A percentile compares a stretch with the other conserved stretches of the same genome.
Evolutionary conservation across 1,140 invertebrate genomes (phyloP).

Genomic region (Heliconius nattereri): DNA sequence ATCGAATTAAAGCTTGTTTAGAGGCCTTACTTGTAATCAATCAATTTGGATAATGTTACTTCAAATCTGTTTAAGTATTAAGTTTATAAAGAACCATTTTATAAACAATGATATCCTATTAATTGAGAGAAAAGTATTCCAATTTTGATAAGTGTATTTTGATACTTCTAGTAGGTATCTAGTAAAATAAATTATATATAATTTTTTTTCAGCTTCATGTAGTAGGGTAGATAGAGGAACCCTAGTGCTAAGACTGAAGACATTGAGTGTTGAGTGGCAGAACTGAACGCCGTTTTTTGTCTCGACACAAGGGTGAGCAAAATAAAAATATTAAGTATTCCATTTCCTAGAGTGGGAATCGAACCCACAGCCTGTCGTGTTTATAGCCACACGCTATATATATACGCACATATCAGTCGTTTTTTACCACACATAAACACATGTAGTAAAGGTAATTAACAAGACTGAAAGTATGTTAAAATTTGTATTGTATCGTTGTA

Average conservation of each 20-base stretch:
- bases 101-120: not conserved
- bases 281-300: no score
- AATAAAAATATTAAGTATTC: no score
- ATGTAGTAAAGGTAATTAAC: conserved; percentile 8
- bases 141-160: not conserved
- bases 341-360: no score
- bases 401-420: no score
- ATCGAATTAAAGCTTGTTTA: not conserved
- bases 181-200: not conserved
- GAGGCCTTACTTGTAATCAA: not conserved
- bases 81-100: not conserved
- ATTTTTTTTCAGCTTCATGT: no score
- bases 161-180: not conserved
- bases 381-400: no score
- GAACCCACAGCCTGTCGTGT: no score
- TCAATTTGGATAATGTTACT: not conserved
- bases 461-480: conserved; percentile 28
- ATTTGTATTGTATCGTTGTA: conserved; percentile 34
- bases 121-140: not conserved
- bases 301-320: no score
- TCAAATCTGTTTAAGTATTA: not conserved
- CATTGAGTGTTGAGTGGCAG: no score
- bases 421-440: no score
- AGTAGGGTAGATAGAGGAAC: no score
- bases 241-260: no score